Evolutionary conservation across 2,797 vertebrate genomes (phyloP).

Genomic region (Aythya fuligula): DNA sequence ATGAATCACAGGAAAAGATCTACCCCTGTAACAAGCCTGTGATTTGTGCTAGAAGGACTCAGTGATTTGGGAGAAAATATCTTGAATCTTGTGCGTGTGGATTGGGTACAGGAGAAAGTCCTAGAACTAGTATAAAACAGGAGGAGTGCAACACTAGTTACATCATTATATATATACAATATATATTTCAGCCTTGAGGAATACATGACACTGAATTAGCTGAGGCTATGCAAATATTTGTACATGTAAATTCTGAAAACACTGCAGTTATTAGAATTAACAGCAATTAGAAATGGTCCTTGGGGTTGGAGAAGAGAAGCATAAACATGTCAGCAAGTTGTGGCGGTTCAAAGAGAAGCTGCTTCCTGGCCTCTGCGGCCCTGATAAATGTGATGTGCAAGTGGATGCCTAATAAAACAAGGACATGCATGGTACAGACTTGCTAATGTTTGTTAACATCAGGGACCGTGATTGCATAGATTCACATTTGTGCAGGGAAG

Average conservation of each 20-base stretch:
- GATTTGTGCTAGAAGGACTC: background rate
- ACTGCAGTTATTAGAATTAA: background rate
- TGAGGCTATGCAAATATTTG: background rate
- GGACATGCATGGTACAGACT: background rate
- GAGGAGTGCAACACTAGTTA: background rate
- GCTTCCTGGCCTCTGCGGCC: background rate
- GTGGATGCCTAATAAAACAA: background rate
- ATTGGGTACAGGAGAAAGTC: background rate
- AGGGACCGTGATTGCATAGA: slow-evolving; percentile 5
- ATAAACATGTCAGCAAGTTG: background rate
- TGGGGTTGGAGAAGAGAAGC: background rate
- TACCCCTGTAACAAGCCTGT: background rate
- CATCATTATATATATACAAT: background rate
- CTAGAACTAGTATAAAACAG: background rate
- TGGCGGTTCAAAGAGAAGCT: slow-evolving; percentile 28
- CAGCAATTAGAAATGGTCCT: background rate
- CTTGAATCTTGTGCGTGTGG: background rate
- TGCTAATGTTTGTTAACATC: slow-evolving; percentile 71
- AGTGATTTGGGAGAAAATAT: background rate
- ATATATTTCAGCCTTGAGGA: background rate
- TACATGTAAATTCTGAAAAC: background rate
- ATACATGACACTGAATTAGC: background rate
- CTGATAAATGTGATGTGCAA: background rate
- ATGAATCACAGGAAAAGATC: background rate
- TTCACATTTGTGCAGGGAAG: slow-evolving; percentile 42